These are phyloP conservation scores for Leucoraja ocellata DNA, from an alignment of 2,797 vertebrate genomes.

Conservation along the genomic window DNA sequence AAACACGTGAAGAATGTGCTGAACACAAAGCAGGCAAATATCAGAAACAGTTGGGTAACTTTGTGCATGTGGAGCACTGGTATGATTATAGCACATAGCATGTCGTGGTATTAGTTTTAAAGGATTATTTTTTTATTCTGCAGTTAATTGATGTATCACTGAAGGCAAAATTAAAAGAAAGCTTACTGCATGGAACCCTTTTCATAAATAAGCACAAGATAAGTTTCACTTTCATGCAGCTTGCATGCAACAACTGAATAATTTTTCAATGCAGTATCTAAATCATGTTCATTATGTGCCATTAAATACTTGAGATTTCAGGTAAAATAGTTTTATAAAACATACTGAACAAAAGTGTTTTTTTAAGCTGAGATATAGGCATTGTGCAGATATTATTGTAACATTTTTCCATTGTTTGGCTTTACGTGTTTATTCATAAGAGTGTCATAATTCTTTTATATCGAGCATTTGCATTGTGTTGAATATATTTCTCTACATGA, in stretches of 20 bases:
- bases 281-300: constrained; percentile 23
- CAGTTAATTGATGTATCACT: background rate
- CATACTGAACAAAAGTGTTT: background rate
- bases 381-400: background rate
- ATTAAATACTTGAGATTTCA: constrained; percentile 6
- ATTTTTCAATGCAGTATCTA: background rate
- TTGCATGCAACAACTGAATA: background rate
- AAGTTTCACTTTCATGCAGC: background rate
- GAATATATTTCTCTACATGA: background rate
- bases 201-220: background rate
- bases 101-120: background rate
- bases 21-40: constrained; percentile 85
- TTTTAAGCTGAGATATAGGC: constrained; percentile 27
- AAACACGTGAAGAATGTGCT: constrained; percentile 60
- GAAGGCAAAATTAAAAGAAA: no score
- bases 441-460: background rate
- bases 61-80: constrained; percentile 59
- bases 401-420: background rate
- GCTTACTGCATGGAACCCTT: background rate
- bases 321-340: background rate
- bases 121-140: background rate
- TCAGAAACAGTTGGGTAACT: constrained; percentile 58
- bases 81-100: constrained; percentile 58
- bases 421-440: background rate
- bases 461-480: background rate